Conservation (phyloP, 2,113 vertebrate genomes). For the Coturnix japonica region DNA sequence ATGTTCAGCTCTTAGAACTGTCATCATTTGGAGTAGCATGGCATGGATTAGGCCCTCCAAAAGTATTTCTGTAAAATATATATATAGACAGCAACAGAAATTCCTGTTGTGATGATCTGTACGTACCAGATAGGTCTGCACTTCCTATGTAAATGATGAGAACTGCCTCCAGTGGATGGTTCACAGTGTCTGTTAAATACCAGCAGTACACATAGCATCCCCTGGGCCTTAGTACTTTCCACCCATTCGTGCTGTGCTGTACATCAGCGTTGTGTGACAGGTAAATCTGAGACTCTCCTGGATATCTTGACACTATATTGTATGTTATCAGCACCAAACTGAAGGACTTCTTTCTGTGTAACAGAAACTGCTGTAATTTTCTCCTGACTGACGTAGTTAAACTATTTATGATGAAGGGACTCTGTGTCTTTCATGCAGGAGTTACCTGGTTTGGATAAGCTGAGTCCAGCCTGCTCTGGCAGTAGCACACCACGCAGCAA, state of each 20-base stretch:
- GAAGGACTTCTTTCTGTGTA: not conserved
- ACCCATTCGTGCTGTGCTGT: not conserved
- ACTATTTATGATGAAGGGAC: not conserved
- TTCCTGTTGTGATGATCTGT: not conserved
- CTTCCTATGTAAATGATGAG: not conserved
- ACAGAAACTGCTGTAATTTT: not conserved
- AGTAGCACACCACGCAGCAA: slow-evolving; percentile 87
- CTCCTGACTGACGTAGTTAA: not conserved
- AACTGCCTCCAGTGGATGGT: not conserved
- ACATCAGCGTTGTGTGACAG: not conserved
- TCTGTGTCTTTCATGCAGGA: slow-evolving; percentile 81
- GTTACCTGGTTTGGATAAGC: slow-evolving; percentile 88
- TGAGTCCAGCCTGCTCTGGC: slow-evolving; percentile 86
- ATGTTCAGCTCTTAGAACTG: not conserved
- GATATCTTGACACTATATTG: not conserved
- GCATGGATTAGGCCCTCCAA: not conserved
- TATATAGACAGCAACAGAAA: not conserved
- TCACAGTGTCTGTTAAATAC: not conserved
- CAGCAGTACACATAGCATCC: not conserved
- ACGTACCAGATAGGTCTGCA: not conserved
- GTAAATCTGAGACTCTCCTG: not conserved
- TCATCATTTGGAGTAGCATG: not conserved
- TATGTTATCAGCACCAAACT: not conserved
- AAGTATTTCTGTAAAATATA: not conserved
- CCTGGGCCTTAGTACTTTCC: not conserved